Base-by-base conservation (phyloP, 2,113 vertebrate genomes). In the Danionella cerebrum region DNA sequence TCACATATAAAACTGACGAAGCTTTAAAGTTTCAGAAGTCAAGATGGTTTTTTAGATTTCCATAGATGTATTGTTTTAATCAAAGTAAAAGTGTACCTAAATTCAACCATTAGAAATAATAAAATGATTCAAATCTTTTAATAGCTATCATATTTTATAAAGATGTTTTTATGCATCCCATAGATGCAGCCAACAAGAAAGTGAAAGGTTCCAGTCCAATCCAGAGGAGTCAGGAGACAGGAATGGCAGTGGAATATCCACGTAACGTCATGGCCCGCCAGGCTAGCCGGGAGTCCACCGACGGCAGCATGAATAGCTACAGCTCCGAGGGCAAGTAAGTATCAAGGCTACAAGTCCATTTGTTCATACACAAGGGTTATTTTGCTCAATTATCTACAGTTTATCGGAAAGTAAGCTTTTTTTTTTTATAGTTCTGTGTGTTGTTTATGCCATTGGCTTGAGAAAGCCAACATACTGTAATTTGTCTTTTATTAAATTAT, bases 311-410 rank as follows among this genome's bases (percentile, higher is more conserved):
- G 86, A 96, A 98, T 84, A 98, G 96, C 81, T 99, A 96, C 21
- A 98, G 92, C 88, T 99, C 96, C 0, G 96, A 99, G 90, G 96
- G 95, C 80, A 99, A 99, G 96, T 99, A 83, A 82, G 96, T 95
- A 70, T 47, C 39, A 24, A 3, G 39, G 4, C 12, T 38, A 42
- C n/a, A 27, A 18, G 29, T 5, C n/a, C 6, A 9, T 45, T 21
- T 4, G 44, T 45, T 62, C n/a, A 7, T 55, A 22, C 35, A 22
- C 6, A 25, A 44, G 14, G 10, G 8, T 2, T 16, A 44, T 18
- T 19, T 18, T 44, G 5, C 2, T 42, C 38, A 39, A 16, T 16
- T 42, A 3, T 44, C 41, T 44, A n/a, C n/a, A n/a, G n/a, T n/a
- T n/a, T n/a, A n/a, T n/a, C n/a, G n/a, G n/a, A n/a, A n/a, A n/a